Base-by-base conservation (phyloP, 1,140 invertebrate species). In the Drosophila carrolli region DNA sequence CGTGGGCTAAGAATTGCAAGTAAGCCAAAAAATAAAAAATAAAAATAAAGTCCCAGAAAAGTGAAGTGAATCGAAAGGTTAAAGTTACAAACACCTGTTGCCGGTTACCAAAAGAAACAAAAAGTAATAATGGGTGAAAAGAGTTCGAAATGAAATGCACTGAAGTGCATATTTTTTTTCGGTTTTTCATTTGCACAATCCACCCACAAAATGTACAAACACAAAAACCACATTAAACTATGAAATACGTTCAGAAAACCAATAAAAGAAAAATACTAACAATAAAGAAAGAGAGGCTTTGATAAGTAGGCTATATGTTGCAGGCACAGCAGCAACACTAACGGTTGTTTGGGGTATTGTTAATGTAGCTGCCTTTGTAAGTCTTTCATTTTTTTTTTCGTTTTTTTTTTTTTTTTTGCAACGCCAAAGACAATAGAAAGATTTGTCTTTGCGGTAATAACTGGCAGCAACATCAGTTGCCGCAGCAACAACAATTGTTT, bases 131-230 rank as follows among this genome's bases (percentile, higher is more conserved):
- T 40, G 35, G 27, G 23, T 23, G 14, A 38, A 55, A 56, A 65
- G 41, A 58, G 50, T 61, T 50, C 53, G 37, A 56, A 60, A 59
- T 60, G 60, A 80, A 83, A 74, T 74, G 72, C 83, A 88, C 79
- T 73, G 63, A 54, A 79, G 63, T 77, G 81, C 74, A 43, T 32
- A 13, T 19, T 9, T 23, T 65, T 27, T 56, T 11, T 6, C 7
- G 29, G 29, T 32, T 32, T 48, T 9, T 38, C 37, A 41, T 55
- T 70, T 53, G 11, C 38, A 56, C 53, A 50, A 44, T 47, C 35
- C 58, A 43, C 63, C 65, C 35, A 51, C 65, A 27, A 51, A 48
- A 61, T 6, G 29, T 53, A n/a, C 1, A 14, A 23, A 14, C 13
- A 35, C 37, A 53, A 50, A 29, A 68, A 56, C 4, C 16, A 7